Evolutionary conservation across 2,888 invertebrate species (phyloP).

Genomic region (Ashinkailepas kermadecensis): DNA sequence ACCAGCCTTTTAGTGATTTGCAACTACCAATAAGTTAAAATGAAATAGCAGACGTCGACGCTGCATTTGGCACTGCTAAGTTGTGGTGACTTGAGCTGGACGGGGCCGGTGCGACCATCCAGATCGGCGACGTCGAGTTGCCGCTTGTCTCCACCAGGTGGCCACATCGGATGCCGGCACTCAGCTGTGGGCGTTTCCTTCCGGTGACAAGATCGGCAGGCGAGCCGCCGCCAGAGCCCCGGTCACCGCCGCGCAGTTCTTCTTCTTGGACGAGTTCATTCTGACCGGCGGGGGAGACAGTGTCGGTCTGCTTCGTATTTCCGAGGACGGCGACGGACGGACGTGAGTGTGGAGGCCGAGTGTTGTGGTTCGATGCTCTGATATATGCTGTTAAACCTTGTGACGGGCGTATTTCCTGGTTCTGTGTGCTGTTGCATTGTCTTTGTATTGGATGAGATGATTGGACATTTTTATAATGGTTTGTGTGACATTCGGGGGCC

Average conservation of each 20-base stretch:
- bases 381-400: neutral
- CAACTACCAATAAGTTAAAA: too few species aligned
- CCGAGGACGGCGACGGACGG: neutral
- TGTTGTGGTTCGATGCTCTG: neutral
- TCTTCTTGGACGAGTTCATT: slow-evolving; percentile 6
- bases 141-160: neutral
- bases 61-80: too few species aligned
- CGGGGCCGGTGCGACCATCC: too few species aligned
- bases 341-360: neutral
- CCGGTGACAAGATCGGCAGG: neutral
- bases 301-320: neutral
- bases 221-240: neutral
- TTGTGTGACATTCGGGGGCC: too few species aligned
- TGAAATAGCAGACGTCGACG: too few species aligned
- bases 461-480: too few species aligned
- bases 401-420: neutral
- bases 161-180: neutral
- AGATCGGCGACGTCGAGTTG: too few species aligned
- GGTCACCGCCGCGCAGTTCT: neutral
- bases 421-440: too few species aligned
- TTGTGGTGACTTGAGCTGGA: too few species aligned
- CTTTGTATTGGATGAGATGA: too few species aligned
- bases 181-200: neutral
- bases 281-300: neutral
- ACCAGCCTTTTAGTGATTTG: too few species aligned